Evolutionary conservation across 2,113 vertebrate species (phyloP).

Genomic region (Catharus minimus): DNA sequence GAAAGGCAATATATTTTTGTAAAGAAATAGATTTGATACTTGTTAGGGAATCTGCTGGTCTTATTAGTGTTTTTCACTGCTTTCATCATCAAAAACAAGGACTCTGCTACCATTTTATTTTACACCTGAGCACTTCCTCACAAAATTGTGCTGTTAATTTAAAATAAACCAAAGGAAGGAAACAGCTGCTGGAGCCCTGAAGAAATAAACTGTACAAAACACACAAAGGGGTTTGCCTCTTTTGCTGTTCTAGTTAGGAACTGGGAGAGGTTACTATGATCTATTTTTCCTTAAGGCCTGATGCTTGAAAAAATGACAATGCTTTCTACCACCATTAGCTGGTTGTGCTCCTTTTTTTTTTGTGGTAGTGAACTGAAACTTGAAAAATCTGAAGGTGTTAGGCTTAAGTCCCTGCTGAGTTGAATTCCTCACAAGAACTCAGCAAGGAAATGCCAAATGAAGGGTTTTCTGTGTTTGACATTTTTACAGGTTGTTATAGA

Average conservation of each 20-base stretch:
- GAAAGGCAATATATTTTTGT: neutral
- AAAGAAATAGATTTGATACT: neutral
- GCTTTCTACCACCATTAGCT: neutral
- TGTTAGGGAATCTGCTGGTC: neutral
- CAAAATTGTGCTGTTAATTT: neutral
- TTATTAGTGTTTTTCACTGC: neutral
- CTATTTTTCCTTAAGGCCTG: neutral
- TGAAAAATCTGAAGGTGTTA: neutral
- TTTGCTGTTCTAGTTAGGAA: neutral
- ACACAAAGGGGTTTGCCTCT: neutral
- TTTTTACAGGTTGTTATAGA: neutral
- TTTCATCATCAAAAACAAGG: neutral
- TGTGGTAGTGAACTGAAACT: neutral
- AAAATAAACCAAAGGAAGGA: slow-evolving; percentile 1
- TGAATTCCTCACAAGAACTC: neutral
- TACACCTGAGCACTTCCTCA: neutral
- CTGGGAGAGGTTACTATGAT: neutral
- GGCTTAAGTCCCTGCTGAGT: neutral
- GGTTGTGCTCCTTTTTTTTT: neutral
- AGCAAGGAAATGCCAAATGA: neutral
- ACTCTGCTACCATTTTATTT: neutral
- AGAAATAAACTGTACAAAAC: neutral
- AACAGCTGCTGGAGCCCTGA: neutral
- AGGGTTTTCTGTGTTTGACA: neutral
- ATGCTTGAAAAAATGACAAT: neutral